Percentiles rank a stretch among this genome's conserved stretches.
Conservation (phyloP, 2,797 vertebrate species). For the Pantherophis alleghaniensis region DNA sequence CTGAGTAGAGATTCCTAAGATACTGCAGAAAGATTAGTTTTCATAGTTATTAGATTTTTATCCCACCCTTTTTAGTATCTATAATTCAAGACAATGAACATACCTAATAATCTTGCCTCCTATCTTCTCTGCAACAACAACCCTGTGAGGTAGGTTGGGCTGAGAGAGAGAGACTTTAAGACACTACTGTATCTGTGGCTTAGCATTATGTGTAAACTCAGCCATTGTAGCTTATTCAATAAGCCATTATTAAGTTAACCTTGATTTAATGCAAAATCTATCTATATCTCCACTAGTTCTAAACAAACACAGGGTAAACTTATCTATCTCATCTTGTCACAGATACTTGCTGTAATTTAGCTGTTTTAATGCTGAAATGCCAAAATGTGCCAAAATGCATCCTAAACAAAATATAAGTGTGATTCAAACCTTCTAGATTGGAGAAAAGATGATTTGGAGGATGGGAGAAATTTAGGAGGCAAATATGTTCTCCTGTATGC, state of each 20-base stretch:
- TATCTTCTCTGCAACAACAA: neutral
- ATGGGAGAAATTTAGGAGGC: neutral
- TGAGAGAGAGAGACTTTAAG: neutral
- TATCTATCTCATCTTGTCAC: neutral
- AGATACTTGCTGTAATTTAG: neutral
- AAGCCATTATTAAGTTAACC: neutral
- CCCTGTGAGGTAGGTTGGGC: neutral
- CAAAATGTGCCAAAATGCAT: neutral
- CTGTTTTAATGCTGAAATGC: neutral
- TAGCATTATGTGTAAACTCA: neutral
- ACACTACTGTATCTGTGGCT: neutral
- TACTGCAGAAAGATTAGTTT: neutral
- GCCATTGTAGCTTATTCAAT: neutral
- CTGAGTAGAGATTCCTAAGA: neutral
- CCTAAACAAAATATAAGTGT: neutral
- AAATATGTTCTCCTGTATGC: neutral
- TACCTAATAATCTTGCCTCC: neutral
- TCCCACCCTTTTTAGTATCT: neutral
- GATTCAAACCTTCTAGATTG: neutral
- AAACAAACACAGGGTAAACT: neutral
- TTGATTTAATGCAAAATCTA: neutral
- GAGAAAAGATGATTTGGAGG: neutral
- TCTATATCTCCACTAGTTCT: neutral
- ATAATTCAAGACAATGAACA: neutral
- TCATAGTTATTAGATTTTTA: neutral